These are phyloP conservation scores for Bergia sp. DNA, from an alignment of 92 coral and sea anemone genomes.

Conservation along the genomic window DNA sequence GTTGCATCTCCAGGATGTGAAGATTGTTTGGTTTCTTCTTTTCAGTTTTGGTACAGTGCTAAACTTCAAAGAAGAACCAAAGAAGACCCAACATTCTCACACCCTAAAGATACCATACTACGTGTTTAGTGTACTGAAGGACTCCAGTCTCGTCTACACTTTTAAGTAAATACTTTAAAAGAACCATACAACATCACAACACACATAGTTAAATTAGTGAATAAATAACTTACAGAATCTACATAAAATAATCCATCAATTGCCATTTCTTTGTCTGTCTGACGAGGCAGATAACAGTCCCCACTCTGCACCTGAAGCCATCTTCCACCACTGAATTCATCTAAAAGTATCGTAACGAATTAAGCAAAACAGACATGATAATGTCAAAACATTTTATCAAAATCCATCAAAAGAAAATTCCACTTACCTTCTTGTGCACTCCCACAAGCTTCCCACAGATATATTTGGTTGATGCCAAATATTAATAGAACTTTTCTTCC, in stretches of 20 bases:
- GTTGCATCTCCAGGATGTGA: too few relatives aligned
- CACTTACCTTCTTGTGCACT: slow-evolving; percentile 48
- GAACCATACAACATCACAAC: too few relatives aligned
- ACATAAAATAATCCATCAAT: slow-evolving; percentile 82
- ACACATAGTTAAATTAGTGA: neutral
- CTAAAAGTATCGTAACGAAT: neutral
- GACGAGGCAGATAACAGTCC: slow-evolving; percentile 76
- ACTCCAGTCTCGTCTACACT: too few relatives aligned
- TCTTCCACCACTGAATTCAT: slow-evolving; percentile 52
- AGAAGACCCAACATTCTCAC: too few relatives aligned
- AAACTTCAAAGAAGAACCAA: too few relatives aligned
- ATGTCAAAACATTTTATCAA: neutral
- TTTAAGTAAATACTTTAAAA: too few relatives aligned
- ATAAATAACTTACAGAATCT: slow-evolving; percentile 71
- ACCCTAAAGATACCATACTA: too few relatives aligned
- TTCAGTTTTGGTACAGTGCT: too few relatives aligned
- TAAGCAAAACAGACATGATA: neutral
- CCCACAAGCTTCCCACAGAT: slow-evolving; percentile 77
- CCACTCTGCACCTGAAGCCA: slow-evolving; percentile 98
- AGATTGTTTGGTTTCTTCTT: too few relatives aligned
- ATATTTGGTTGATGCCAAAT: slow-evolving; percentile 79
- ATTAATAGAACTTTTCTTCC: slow-evolving; percentile 78
- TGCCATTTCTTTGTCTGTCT: slow-evolving; percentile 86
- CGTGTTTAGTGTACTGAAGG: too few relatives aligned
- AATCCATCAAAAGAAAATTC: neutral